Percentiles rank a stretch among this genome's conserved stretches.
phyloP scores from a whole-genome alignment of 2,888 invertebrate genomes.

The Apotomis betuletana region DNA sequence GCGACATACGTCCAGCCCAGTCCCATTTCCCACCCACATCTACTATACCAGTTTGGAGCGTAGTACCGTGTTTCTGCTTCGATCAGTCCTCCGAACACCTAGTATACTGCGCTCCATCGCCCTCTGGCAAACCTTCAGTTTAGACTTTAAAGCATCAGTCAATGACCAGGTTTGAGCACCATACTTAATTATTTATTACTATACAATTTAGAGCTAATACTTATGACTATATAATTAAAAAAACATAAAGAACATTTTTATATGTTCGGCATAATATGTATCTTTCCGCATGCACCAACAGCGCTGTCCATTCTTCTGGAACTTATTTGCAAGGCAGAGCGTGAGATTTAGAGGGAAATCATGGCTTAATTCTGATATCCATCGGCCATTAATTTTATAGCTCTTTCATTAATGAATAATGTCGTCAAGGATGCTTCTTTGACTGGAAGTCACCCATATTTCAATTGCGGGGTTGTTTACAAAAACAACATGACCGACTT shows the following conservation, averaged over 20 bases:
- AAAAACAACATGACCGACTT: background rate
- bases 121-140: too few relatives aligned
- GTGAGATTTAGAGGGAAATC: constrained; percentile 45
- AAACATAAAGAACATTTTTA: constrained; percentile 3
- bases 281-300: constrained; percentile 9
- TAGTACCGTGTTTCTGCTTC: too few relatives aligned
- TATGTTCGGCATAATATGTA: background rate
- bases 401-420: constrained; percentile 41
- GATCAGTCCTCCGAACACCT: too few relatives aligned
- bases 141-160: too few relatives aligned
- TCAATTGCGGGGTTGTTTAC: background rate
- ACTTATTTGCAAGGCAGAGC: constrained; percentile 41
- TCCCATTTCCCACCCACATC: too few relatives aligned
- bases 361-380: constrained; percentile 47
- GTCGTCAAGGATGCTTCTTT: constrained; percentile 13
- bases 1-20: too few relatives aligned
- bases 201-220: too few relatives aligned
- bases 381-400: constrained; percentile 44
- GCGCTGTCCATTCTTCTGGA: constrained; percentile 38
- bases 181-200: too few relatives aligned
- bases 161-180: too few relatives aligned
- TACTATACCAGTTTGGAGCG: too few relatives aligned
- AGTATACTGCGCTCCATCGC: too few relatives aligned
- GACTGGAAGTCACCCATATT: constrained; percentile 12
- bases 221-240: background rate